Base-by-base conservation (phyloP, 2,797 vertebrate genomes). In the Neosilurus hyrtlii region DNA sequence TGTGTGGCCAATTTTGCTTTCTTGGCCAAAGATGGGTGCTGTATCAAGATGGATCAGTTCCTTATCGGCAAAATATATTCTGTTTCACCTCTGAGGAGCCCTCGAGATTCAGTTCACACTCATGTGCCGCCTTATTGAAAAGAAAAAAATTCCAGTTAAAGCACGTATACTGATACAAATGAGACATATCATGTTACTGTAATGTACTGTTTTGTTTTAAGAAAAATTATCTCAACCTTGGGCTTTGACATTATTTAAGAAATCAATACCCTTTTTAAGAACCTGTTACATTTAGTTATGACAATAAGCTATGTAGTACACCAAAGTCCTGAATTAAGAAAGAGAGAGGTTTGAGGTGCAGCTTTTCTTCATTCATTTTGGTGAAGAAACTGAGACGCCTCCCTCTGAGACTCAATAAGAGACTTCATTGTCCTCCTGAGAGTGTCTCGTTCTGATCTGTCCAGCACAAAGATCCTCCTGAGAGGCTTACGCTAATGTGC, bases 361-460 rank as follows among this genome's bases (percentile, higher is more conserved):
- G 75, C 72, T 56, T 80, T 79, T 37, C 76, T 65, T 22, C 52
- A 57, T 80, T 80, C 65, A 57, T 51, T 35, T 37, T 68, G 10
- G 49, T 43, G n/a, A 24, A 65, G 63, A 59, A 35, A 68, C 79
- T 90, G 84, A 74, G 68, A 67, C 61, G 57, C 70, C 52, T 78
- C 68, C 81, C 79, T 43, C 57, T 82, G 63, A 52, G 72, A 76
- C 49, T 14, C 66, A 78, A 82, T 62, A 83, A 80, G 78, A 84
- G 80, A 18, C 51, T 62, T 65, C 81, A 87, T 84, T 86, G 87
- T 88, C 56, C 54, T 37, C 61, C 12, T 61, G 52, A 84, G 78
- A 79, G 82, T 35, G 52, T 49, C 74, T 49, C 66, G 22, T 68
- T 72, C 68, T 76, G 84, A 79, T 83, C 78, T 24, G 79, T 61